Base-by-base conservation (phyloP, 2,888 invertebrate genomes). In the Aspidapion aeneum region DNA sequence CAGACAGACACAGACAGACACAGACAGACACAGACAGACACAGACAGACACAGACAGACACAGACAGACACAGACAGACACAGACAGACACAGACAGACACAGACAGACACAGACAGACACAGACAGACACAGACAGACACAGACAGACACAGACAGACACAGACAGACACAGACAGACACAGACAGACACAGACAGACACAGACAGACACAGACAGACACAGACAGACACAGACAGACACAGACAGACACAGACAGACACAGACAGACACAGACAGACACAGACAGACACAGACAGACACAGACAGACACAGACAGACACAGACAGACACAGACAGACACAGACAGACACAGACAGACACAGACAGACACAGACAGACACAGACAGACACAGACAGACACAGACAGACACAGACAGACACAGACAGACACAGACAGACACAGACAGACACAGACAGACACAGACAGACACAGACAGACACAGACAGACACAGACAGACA, bases 51-150 rank as follows among this genome's bases (percentile, higher is more conserved):
- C 20, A 57, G 20, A 57, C 57, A 57, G 20, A 57, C 21, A 57
- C 57, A 57, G 20, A 57, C 57, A 57, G 20, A 57, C 21, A 57
- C 57, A 57, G 20, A 57, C 57, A 57, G 20, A 57, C 21, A 57
- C 57, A 57, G 20, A 57, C 57, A 57, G 20, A 57, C 57, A 57
- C 21, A 57, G 20, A 57, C 57, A 57, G 20, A 57, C 57, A 57
- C 21, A 57, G 20, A 57, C 57, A 57, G 20, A 57, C 57, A 57
- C 21, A 57, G 20, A 57, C 57, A 57, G 20, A 57, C 57, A 57
- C 51, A 51, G 3, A 51, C 51, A 51, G 17, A 51, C 51, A 51
- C 51, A 51, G 3, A 51, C 51, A 51, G 17, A 51, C 51, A 51
- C 51, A 51, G 3, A 51, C 51, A 51, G 17, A 51, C 51, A 51